Percentiles rank a stretch among this genome's conserved stretches.
These are phyloP conservation scores for Rhopalosiphum nymphaeae DNA, from an alignment of 2,888 invertebrate genomes.

Conservation along the genomic window DNA sequence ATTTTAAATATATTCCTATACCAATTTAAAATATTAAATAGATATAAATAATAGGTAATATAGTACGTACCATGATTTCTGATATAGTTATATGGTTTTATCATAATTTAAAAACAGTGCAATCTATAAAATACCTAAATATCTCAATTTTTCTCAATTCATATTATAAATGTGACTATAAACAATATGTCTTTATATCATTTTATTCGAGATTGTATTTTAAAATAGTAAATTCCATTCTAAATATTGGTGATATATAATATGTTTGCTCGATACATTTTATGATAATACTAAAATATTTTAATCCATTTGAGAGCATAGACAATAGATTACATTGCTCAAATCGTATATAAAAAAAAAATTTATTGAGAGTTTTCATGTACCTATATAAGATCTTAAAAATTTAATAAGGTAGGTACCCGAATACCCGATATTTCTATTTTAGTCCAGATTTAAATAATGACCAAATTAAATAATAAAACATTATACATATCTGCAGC, in stretches of 20 bases:
- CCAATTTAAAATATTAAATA: background rate
- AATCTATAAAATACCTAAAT: background rate
- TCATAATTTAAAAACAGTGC: background rate
- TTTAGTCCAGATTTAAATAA: background rate
- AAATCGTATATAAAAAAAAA: background rate
- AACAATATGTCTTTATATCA: background rate
- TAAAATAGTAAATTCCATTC: background rate
- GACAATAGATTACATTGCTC: background rate
- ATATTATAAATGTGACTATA: background rate
- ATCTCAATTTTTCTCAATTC: background rate
- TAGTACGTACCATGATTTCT: background rate
- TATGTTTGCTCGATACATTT: background rate
- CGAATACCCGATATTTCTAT: background rate
- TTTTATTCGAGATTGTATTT: background rate
- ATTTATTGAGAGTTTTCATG: background rate
- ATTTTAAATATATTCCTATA: background rate
- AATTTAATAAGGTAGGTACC: background rate
- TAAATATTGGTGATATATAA: background rate
- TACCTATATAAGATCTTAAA: background rate
- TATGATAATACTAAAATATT: background rate
- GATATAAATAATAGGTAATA: background rate
- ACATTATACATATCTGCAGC: background rate
- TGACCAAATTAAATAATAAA: background rate
- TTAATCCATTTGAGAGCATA: background rate
- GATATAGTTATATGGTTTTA: background rate